Evolutionary conservation across 2,797 vertebrate genomes (phyloP).

Genomic region (Mionectes olivaceus): DNA sequence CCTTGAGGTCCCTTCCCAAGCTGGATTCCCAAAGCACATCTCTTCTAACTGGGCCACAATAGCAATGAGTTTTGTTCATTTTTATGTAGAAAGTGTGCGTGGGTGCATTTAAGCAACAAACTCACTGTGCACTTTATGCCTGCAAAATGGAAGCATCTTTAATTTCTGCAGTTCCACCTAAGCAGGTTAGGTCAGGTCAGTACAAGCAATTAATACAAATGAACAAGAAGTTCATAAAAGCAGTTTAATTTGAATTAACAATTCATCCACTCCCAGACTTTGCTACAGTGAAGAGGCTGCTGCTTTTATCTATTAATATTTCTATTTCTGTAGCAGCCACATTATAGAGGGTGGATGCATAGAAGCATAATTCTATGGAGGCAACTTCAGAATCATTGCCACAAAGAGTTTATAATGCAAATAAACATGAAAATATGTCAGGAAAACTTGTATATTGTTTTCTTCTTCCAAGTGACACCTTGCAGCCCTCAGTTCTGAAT

Average conservation of each 20-base stretch:
- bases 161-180: slow-evolving; percentile 45
- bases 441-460: not conserved
- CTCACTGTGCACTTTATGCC: not conserved
- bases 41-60: not conserved
- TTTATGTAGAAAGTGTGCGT: not conserved
- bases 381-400: not conserved
- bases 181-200: slow-evolving; percentile 42
- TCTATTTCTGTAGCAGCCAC: not conserved
- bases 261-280: not conserved
- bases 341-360: not conserved
- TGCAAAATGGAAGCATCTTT: slow-evolving; percentile 4
- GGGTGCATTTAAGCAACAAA: not conserved
- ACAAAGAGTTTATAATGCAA: not conserved
- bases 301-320: not conserved
- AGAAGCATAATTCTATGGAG: not conserved
- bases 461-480: not conserved
- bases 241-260: slow-evolving; percentile 60
- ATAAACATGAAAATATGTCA: not conserved
- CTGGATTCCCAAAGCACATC: not conserved
- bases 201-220: slow-evolving; percentile 62
- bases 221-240: slow-evolving; percentile 61
- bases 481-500: not conserved
- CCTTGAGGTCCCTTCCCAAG: not conserved
- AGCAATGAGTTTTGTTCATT: not conserved
- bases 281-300: not conserved